A percentile compares a stretch with the other conserved stretches of the same genome.
Evolutionary conservation across 2,797 vertebrate genomes (phyloP).

Genomic region (Premnoplex brunnescens): DNA sequence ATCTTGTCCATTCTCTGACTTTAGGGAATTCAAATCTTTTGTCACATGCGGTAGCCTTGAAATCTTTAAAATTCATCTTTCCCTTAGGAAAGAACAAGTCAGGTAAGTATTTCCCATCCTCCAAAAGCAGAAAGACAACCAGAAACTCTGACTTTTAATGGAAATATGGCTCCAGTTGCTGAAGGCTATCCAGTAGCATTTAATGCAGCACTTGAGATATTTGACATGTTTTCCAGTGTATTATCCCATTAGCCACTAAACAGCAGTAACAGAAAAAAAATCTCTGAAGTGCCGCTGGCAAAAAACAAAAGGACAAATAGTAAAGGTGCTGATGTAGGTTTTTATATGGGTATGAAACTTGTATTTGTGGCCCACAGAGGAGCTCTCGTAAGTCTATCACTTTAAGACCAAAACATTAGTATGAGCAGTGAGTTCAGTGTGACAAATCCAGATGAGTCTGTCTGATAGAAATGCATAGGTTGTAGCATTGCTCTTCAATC

Average conservation of each 20-base stretch:
- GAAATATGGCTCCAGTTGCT: background rate
- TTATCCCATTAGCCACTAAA: background rate
- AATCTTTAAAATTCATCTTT: background rate
- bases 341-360: background rate
- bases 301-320: background rate
- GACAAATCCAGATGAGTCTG: background rate
- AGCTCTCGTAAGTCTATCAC: background rate
- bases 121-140: background rate
- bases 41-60: background rate
- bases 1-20: background rate
- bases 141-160: background rate
- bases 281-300: background rate
- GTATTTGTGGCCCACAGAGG: background rate
- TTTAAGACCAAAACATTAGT: background rate
- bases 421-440: background rate
- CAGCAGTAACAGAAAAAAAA: background rate
- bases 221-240: background rate
- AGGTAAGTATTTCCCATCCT: background rate
- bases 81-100: background rate
- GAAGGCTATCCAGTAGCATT: background rate
- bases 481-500: background rate
- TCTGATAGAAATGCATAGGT: background rate
- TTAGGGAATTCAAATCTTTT: background rate
- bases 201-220: background rate
- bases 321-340: background rate